Evolutionary conservation across 2,888 invertebrate species (phyloP), one percentile per base, ranked within the genome.

Genomic region (Hirtodrosophila histrioides): DNA sequence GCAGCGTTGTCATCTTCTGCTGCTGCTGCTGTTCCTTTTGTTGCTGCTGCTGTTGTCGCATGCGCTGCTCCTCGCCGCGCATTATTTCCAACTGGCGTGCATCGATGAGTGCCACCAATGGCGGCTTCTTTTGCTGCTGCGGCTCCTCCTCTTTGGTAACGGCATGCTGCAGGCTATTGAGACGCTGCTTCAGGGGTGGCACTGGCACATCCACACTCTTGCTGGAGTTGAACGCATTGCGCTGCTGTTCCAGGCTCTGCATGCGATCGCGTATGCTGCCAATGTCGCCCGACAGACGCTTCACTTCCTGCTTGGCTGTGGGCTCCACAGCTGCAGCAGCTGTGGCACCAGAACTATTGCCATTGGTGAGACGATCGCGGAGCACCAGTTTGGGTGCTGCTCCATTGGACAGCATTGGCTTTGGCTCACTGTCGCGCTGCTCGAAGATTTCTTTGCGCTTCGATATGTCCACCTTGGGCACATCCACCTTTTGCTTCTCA

Each of bases 401-500:
- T 0, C 62, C 66, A 43, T 78, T 72, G 9, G 51, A 24, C 12
- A 43, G 40, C 45, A 40, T 51, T 50, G 9, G 44, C 44, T 54
- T 71, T 55, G 53, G 64, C 61, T 68, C 73, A 9, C 17, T 8
- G 24, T 63, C 73, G 27, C 60, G 61, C 53, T 81, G 77, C 61
- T 97, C 97, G 85, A 97, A 97, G 65, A 97, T 94, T 91, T 96
- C 96, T 81, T 96, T 94, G 78, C 96, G 93, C 92, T 96, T 96
- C 61, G 94, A 93, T 75, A 97, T 95, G 89, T 96, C 95, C 24
- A 96, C 95, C 93, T 96, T 97, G n/a, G 95, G 95, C 66, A 95
- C 92, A 85, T 94, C 93, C 83, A 93, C 94, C 78, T 90, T 91
- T 29, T 78, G 81, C 55, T 89, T 88, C 56, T 88, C 88, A 12